phyloP scores from a whole-genome alignment of 1,140 invertebrate genomes.

The Hyposmocoma kahamanoa region DNA sequence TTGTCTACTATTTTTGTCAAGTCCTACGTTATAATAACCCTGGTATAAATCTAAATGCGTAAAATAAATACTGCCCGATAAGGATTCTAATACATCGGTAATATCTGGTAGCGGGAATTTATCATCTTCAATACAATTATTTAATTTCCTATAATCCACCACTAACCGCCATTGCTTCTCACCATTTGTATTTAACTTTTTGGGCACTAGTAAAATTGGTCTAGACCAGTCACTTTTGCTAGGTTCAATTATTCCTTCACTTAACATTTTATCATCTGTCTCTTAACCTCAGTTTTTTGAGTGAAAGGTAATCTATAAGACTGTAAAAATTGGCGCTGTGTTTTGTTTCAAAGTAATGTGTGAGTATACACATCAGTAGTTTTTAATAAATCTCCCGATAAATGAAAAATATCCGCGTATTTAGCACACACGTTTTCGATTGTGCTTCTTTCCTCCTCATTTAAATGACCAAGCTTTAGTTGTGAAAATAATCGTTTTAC shows the following conservation, averaged over 20 bases:
- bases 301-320: slow-evolving; percentile 28
- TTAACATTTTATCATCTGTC: slow-evolving; percentile 16
- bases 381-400: not conserved
- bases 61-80: slow-evolving; percentile 19
- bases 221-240: slow-evolving; percentile 19
- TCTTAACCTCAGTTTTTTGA: slow-evolving; percentile 16
- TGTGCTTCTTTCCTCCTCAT: not conserved
- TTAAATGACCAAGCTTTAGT: not conserved
- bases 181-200: slow-evolving; percentile 9
- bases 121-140: slow-evolving; percentile 9
- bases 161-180: slow-evolving; percentile 17
- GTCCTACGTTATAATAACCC: slow-evolving; percentile 14
- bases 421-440: slow-evolving; percentile 5
- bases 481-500: not conserved
- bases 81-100: slow-evolving; percentile 18
- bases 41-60: slow-evolving; percentile 15
- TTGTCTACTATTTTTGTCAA: slow-evolving; percentile 12
- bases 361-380: slow-evolving; percentile 1
- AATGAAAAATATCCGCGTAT: slow-evolving; percentile 7
- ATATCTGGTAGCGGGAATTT: slow-evolving; percentile 13
- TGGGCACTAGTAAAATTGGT: slow-evolving; percentile 19
- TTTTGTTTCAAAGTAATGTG: not conserved
- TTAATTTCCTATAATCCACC: slow-evolving; percentile 12
- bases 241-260: slow-evolving; percentile 20
- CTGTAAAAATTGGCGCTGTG: slow-evolving; percentile 8